Evolutionary conservation across 2,113 vertebrate genomes (phyloP).

Genomic region (Perca flavescens): DNA sequence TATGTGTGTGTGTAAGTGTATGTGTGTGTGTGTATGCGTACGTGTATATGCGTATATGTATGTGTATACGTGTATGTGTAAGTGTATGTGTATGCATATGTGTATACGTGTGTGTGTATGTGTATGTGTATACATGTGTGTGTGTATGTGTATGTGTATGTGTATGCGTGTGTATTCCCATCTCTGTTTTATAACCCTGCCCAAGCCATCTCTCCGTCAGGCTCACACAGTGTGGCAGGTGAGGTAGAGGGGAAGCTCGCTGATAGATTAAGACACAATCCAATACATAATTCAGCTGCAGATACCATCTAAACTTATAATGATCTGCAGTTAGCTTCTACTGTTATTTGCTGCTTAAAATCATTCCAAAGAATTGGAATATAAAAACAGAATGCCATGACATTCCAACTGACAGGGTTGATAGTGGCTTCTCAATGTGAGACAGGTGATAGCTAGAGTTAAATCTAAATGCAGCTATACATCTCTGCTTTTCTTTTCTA

Average conservation of each 20-base stretch:
- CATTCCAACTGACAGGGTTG: neutral
- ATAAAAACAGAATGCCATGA: neutral
- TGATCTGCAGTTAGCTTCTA: constrained; percentile 12
- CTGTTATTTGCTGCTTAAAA: neutral
- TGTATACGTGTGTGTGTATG: neutral
- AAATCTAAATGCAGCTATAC: neutral
- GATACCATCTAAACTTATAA: constrained; percentile 32
- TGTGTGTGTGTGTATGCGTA: neutral
- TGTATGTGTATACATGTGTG: neutral
- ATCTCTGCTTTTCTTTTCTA: neutral
- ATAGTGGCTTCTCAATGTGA: constrained; percentile 22
- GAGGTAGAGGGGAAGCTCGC: constrained; percentile 40
- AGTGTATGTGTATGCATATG: neutral
- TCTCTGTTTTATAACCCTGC: constrained; percentile 48
- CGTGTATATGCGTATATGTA: neutral
- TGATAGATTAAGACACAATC: constrained; percentile 54
- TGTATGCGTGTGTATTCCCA: constrained; percentile 8
- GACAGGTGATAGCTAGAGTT: neutral
- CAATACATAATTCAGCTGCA: constrained; percentile 56
- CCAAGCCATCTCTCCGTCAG: constrained; percentile 40
- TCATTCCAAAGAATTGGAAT: neutral
- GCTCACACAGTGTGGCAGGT: constrained; percentile 53
- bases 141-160: neutral
- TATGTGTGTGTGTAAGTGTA: constrained; percentile 6
- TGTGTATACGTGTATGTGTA: too few species aligned